Conservation (phyloP, 2,888 invertebrate species). For the Leptopilina myrica region DNA sequence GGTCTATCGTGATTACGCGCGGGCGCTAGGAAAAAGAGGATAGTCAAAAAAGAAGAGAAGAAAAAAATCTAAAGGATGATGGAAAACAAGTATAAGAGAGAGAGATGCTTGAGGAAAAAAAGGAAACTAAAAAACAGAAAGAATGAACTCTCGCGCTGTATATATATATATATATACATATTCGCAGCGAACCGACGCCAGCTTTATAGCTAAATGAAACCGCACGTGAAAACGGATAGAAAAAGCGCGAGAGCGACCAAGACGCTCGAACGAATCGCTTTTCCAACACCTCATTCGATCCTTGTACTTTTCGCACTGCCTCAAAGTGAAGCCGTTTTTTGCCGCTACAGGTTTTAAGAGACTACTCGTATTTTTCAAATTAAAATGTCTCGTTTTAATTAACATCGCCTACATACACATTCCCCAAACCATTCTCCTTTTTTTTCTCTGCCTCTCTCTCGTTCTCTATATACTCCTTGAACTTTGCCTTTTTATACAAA, state of each 20-base stretch:
- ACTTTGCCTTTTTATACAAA: slow-evolving; percentile 19
- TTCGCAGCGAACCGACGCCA: slow-evolving; percentile 58
- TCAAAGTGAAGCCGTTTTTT: slow-evolving; percentile 35
- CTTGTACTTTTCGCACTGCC: slow-evolving; percentile 43
- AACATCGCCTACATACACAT: slow-evolving; percentile 7
- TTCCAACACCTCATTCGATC: slow-evolving; percentile 66
- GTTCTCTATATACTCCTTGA: slow-evolving; percentile 15
- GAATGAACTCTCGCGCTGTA: slow-evolving; percentile 54
- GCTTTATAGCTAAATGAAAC: slow-evolving; percentile 69
- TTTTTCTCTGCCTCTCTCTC: background rate
- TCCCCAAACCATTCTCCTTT: too few species aligned
- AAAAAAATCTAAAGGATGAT: slow-evolving; percentile 51
- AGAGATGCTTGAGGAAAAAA: slow-evolving; percentile 16
- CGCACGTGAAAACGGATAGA: slow-evolving; percentile 71
- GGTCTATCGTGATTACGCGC: slow-evolving; percentile 57
- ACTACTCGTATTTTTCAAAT: slow-evolving; percentile 38
- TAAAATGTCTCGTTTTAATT: slow-evolving; percentile 36
- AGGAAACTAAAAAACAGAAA: slow-evolving; percentile 49
- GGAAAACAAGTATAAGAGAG: slow-evolving; percentile 39
- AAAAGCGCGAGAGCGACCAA: slow-evolving; percentile 60
- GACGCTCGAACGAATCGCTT: slow-evolving; percentile 67
- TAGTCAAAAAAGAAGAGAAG: slow-evolving; percentile 50
- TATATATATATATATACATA: slow-evolving; percentile 47
- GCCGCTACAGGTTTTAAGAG: slow-evolving; percentile 29
- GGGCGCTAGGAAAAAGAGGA: slow-evolving; percentile 36